Evolutionary conservation across 92 coral and sea anemone species (phyloP).

Genomic region (Hydrozoanthus gracilis): DNA sequence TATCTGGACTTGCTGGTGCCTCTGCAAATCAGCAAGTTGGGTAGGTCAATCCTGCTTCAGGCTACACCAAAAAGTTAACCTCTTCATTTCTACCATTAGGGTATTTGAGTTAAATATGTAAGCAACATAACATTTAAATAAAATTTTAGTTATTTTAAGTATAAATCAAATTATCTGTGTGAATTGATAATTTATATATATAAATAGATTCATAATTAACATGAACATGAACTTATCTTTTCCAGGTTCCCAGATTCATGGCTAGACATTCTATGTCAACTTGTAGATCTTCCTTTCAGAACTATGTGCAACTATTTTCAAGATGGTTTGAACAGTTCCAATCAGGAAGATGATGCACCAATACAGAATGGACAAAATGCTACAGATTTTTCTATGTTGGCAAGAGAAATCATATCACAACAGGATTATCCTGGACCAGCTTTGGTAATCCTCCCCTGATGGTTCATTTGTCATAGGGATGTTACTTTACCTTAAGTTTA

Average conservation of each 20-base stretch:
- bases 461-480: too few relatives aligned
- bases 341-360: background rate
- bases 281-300: slow-evolving; percentile 46
- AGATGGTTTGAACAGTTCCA: background rate
- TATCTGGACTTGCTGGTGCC: slow-evolving; percentile 53
- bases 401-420: slow-evolving; percentile 1
- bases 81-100: background rate
- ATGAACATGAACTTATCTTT: background rate
- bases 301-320: background rate
- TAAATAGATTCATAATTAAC: too few relatives aligned
- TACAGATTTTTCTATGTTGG: background rate
- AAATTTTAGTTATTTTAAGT: too few relatives aligned
- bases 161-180: too few relatives aligned
- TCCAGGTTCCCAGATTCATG: slow-evolving; percentile 55
- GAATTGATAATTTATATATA: too few relatives aligned
- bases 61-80: background rate
- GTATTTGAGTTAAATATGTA: too few relatives aligned
- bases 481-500: too few relatives aligned
- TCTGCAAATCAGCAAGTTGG: background rate
- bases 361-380: slow-evolving; percentile 14
- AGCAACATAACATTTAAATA: too few relatives aligned
- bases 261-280: slow-evolving; percentile 49
- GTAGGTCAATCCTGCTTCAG: background rate
- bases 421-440: background rate
- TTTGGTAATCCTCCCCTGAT: background rate